Conservation (phyloP, 1,140 invertebrate species). For the Pentalonia nigronervosa region DNA sequence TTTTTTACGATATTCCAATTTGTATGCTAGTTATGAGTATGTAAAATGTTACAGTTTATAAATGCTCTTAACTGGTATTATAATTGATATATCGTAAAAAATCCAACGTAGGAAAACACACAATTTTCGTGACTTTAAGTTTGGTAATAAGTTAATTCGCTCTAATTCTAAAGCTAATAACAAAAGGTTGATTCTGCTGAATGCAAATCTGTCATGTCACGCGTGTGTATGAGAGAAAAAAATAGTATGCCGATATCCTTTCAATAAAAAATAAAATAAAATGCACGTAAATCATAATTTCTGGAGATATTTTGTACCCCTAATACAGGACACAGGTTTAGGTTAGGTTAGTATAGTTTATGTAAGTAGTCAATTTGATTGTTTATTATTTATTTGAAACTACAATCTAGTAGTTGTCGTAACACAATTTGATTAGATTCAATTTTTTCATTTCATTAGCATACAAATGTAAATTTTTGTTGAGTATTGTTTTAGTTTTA, state of each 20-base stretch:
- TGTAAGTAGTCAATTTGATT: background rate
- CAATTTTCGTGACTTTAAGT: too few species aligned
- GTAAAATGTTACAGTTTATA: background rate
- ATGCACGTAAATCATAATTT: background rate
- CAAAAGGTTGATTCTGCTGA: background rate
- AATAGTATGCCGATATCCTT: background rate
- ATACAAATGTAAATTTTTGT: conserved; percentile 28
- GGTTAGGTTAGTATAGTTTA: too few species aligned
- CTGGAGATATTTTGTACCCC: background rate
- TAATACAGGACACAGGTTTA: background rate
- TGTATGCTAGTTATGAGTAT: background rate
- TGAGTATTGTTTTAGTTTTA: conserved; percentile 10
- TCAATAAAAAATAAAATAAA: background rate
- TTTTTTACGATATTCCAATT: background rate
- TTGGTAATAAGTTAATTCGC: background rate
- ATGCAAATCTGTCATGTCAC: background rate
- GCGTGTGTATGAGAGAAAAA: background rate
- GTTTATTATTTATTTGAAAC: conserved; percentile 10
- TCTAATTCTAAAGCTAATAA: background rate
- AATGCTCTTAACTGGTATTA: background rate
- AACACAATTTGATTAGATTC: conserved; percentile 34
- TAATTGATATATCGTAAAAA: too few species aligned
- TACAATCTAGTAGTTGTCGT: background rate
- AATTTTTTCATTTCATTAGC: conserved; percentile 33
- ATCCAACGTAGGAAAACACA: too few species aligned